These are phyloP conservation scores for Lycaena phlaeas DNA, from an alignment of 2,888 invertebrate species.

Conservation along the genomic window DNA sequence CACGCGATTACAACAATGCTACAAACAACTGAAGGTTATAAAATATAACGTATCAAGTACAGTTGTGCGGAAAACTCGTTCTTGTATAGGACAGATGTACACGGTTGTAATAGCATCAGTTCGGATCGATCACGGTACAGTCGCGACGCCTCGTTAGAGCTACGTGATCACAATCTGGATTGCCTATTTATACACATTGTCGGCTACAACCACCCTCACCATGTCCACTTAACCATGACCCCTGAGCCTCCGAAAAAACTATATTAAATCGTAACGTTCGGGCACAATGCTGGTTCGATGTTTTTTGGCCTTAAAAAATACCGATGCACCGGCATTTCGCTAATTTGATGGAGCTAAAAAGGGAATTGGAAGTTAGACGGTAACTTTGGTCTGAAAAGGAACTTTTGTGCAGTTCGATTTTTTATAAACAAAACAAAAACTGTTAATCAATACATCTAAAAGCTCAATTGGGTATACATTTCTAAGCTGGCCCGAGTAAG, in stretches of 20 bases:
- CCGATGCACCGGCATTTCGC: slow-evolving; percentile 40
- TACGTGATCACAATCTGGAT: slow-evolving; percentile 67
- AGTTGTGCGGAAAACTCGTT: not conserved
- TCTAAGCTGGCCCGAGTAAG: not conserved
- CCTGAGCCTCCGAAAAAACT: slow-evolving; percentile 23
- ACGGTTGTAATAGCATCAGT: slow-evolving; percentile 35
- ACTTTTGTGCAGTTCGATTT: slow-evolving; percentile 4
- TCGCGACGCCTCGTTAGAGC: slow-evolving; percentile 62
- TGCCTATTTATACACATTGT: slow-evolving; percentile 67
- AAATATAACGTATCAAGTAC: too few species aligned
- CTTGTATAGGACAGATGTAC: slow-evolving; percentile 4
- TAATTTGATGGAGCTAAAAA: slow-evolving; percentile 46
- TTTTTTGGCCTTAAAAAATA: slow-evolving; percentile 30
- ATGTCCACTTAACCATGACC: slow-evolving; percentile 34
- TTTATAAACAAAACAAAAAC: slow-evolving; percentile 1
- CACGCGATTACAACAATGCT: too few species aligned
- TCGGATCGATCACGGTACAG: slow-evolving; percentile 48
- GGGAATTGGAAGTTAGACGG: slow-evolving; percentile 45
- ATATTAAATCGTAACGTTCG: slow-evolving; percentile 16
- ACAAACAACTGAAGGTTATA: too few species aligned
- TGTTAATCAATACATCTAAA: slow-evolving; percentile 2
- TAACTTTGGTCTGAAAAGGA: slow-evolving; percentile 46
- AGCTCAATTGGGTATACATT: not conserved
- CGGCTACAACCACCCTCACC: slow-evolving; percentile 40
- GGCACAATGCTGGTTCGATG: slow-evolving; percentile 21